phyloP scores from a whole-genome alignment of 2,888 invertebrate genomes.

The Blomia tropicalis region DNA sequence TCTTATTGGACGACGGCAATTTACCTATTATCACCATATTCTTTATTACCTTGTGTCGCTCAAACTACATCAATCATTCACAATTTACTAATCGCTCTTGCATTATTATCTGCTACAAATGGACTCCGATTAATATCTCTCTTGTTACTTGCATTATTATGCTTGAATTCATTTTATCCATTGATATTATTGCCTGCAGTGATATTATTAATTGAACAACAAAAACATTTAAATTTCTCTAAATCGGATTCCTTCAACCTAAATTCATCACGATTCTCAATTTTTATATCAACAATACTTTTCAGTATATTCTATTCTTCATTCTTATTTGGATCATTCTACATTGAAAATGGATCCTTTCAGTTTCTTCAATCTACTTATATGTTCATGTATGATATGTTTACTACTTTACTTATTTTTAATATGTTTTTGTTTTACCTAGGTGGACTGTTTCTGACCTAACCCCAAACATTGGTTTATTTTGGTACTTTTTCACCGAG shows the following conservation, averaged over 20 bases:
- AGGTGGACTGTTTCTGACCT: constrained; percentile 80
- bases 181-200: constrained; percentile 64
- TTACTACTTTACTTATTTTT: constrained; percentile 15
- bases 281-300: constrained; percentile 32
- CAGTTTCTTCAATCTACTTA: constrained; percentile 49
- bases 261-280: not conserved
- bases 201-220: constrained; percentile 48
- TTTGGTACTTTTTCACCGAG: constrained; percentile 99
- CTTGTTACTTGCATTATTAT: constrained; percentile 58
- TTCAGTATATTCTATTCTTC: constrained; percentile 43
- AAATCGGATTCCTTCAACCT: not conserved
- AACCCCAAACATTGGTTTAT: constrained; percentile 88
- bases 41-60: constrained; percentile 56
- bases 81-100: constrained; percentile 60
- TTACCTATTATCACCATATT: constrained; percentile 25
- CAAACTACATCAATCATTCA: constrained; percentile 76
- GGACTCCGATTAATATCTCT: constrained; percentile 47
- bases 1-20: constrained; percentile 11
- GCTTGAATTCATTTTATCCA: constrained; percentile 59
- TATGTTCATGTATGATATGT: constrained; percentile 57
- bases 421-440: not conserved
- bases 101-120: constrained; percentile 48
- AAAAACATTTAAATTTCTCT: constrained; percentile 30
- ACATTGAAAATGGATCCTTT: constrained; percentile 42
- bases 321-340: constrained; percentile 47